A percentile compares a stretch with the other conserved stretches of the same genome.
Conservation (phyloP, 2,113 vertebrate species). For the Electrona antarctica region DNA sequence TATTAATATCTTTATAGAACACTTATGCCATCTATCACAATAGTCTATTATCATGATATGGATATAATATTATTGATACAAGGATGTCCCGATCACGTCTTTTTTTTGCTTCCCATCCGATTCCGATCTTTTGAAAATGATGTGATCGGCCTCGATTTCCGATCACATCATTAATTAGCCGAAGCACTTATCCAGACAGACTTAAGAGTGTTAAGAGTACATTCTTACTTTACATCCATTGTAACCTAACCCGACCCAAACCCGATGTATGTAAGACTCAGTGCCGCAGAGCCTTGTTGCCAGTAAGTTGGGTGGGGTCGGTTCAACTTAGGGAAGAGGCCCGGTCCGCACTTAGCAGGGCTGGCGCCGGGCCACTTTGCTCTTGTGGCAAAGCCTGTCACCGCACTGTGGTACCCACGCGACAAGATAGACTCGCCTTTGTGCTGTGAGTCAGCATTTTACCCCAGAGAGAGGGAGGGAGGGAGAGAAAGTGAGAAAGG, state of each 20-base stretch:
- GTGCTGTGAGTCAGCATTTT: slow-evolving; percentile 73
- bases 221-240: background rate
- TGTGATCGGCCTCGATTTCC: no score
- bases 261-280: background rate
- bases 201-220: background rate
- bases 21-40: no score
- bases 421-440: slow-evolving; percentile 51
- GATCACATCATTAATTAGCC: no score
- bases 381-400: slow-evolving; percentile 24
- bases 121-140: no score
- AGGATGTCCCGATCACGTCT: no score
- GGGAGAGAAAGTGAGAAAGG: background rate
- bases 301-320: background rate
- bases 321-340: slow-evolving; percentile 5
- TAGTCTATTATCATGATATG: no score
- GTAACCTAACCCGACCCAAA: no score
- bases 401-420: slow-evolving; percentile 39
- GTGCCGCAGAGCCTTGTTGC: background rate
- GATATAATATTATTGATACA: no score
- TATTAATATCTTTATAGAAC: no score
- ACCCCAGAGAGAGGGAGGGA: slow-evolving; percentile 41
- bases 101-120: no score
- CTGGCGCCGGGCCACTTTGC: slow-evolving; percentile 43
- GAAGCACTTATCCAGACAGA: no score
- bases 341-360: slow-evolving; percentile 22